A percentile compares a stretch with the other conserved stretches of the same genome.
Evolutionary conservation across 2,113 vertebrate species (phyloP).

Genomic region (Anthoscopus minutus): DNA sequence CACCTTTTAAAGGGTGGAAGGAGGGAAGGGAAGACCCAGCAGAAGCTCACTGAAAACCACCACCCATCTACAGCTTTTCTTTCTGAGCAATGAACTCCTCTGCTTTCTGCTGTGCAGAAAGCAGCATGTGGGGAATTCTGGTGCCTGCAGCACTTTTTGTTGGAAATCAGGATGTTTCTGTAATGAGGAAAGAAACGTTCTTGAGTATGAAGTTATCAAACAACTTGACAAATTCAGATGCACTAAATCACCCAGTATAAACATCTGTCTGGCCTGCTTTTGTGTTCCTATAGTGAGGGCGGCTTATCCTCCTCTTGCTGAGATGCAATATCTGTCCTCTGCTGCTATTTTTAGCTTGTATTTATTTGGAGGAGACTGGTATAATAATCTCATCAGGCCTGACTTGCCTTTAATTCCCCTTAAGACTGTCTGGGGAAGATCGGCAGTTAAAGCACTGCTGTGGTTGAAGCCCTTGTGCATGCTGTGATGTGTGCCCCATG

Average conservation of each 20-base stretch:
- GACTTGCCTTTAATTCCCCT: not conserved
- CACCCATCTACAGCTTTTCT: not conserved
- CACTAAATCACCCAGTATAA: not conserved
- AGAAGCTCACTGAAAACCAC: not conserved
- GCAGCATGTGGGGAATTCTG: not conserved
- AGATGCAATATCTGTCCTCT: not conserved
- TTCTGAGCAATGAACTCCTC: not conserved
- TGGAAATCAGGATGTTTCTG: slow-evolving; percentile 27
- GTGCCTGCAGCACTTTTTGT: slow-evolving; percentile 14
- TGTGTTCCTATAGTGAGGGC: not conserved
- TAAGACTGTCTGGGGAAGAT: not conserved
- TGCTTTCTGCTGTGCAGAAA: not conserved
- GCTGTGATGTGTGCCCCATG: not conserved
- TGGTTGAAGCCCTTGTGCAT: not conserved
- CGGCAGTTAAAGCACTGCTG: not conserved
- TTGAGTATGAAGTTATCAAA: slow-evolving; percentile 31
- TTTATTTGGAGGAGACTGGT: slow-evolving; percentile 1
- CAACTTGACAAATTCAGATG: slow-evolving; percentile 42
- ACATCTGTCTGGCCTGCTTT: slow-evolving; percentile 27
- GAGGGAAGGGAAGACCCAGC: not conserved
- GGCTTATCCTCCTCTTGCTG: not conserved
- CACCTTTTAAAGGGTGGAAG: not conserved
- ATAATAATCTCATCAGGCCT: not conserved
- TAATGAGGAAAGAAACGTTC: not conserved
- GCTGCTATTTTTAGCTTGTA: slow-evolving; percentile 12